Conservation (phyloP, 2,113 vertebrate genomes). For the Aegypius monachus region DNA sequence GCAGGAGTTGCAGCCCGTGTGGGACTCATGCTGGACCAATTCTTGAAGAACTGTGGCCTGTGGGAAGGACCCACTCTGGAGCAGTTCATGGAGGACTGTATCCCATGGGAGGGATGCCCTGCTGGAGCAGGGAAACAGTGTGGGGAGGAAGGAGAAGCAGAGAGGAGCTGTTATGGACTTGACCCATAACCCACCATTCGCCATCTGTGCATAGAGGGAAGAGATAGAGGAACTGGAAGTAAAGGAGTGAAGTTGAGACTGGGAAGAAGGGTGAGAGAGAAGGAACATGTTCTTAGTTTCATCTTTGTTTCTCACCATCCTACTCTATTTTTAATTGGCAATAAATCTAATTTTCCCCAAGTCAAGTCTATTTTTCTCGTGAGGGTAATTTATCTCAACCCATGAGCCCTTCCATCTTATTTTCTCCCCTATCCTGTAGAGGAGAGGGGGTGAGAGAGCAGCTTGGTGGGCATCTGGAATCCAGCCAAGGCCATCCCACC, state of each 20-base stretch:
- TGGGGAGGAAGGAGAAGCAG: neutral
- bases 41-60: neutral
- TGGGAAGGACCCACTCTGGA: neutral
- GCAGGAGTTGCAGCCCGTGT: accelerated
- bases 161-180: neutral
- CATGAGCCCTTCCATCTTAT: neutral
- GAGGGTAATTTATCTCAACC: neutral
- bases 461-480: neutral
- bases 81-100: neutral
- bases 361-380: neutral
- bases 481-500: neutral
- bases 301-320: neutral
- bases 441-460: neutral
- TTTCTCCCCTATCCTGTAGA: neutral
- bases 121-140: neutral
- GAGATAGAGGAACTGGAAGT: neutral
- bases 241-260: neutral
- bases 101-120: neutral
- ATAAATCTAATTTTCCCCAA: neutral
- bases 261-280: neutral
- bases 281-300: neutral
- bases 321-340: neutral
- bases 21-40: neutral
- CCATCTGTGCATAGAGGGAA: neutral
- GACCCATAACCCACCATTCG: neutral